Evolutionary conservation across 64 coral and sea anemone species (phyloP).

Genomic region (Montipora cactus): DNA sequence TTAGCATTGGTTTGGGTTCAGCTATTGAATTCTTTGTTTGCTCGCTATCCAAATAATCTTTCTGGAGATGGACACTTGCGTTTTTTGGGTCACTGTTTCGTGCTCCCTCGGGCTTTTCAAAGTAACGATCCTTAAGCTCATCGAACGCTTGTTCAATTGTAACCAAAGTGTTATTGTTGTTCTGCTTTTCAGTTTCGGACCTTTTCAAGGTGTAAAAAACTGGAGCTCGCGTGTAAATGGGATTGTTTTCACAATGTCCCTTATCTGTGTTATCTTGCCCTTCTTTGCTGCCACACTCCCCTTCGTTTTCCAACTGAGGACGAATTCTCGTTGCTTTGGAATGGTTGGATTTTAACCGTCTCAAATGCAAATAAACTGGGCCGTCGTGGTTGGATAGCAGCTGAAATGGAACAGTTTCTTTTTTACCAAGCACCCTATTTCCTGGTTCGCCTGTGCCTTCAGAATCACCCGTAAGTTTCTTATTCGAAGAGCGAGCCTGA

Average conservation of each 20-base stretch:
- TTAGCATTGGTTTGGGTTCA: background rate
- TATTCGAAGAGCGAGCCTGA: background rate
- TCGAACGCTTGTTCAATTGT: slow-evolving; percentile 21
- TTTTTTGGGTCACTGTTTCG: background rate
- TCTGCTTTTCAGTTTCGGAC: background rate
- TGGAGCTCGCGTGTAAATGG: background rate
- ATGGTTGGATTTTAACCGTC: background rate
- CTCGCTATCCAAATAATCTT: background rate
- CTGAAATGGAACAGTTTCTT: background rate
- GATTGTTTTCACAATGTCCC: too few relatives aligned
- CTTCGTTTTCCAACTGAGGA: background rate
- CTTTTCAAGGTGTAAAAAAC: background rate
- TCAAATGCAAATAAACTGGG: background rate
- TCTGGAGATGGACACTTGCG: background rate
- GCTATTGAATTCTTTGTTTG: background rate
- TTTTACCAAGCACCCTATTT: background rate
- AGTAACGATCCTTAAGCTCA: background rate
- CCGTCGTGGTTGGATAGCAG: background rate
- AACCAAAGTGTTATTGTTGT: background rate
- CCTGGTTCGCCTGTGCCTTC: background rate
- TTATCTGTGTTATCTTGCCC: too few relatives aligned
- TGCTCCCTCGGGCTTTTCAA: background rate
- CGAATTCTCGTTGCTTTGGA: background rate
- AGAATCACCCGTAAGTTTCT: background rate
- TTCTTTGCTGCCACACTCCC: background rate